Evolutionary conservation across 53 echinoderm and acorn worm genomes (phyloP).

Genomic region (Holothuria scabra): DNA sequence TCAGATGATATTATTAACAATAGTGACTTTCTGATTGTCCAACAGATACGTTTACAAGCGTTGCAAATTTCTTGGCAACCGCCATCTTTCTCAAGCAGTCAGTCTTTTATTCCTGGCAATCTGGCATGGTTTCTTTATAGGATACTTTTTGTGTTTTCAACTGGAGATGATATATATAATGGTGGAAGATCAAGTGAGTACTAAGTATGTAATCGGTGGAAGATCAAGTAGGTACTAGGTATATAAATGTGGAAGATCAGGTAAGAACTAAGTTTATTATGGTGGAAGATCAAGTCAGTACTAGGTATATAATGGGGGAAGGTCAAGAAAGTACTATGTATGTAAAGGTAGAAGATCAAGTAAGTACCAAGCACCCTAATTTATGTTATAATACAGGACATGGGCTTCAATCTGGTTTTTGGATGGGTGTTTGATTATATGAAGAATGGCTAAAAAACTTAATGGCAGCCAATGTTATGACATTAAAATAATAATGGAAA

Average conservation of each 20-base stretch:
- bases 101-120: constrained; percentile 73
- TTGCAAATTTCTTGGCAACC: constrained; percentile 78
- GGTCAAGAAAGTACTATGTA: too few species aligned
- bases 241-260: constrained; percentile 40
- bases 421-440: too few species aligned
- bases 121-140: constrained; percentile 85
- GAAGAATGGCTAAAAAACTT: too few species aligned
- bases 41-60: constrained; percentile 90
- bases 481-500: too few species aligned
- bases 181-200: constrained; percentile 66
- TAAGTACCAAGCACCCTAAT: too few species aligned
- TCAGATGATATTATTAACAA: too few species aligned
- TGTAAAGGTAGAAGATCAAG: too few species aligned
- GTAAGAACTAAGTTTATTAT: background rate
- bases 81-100: constrained; percentile 77
- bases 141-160: constrained; percentile 79
- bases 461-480: too few species aligned
- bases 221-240: background rate
- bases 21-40: background rate
- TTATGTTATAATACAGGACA: too few species aligned
- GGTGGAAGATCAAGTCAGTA: background rate
- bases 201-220: background rate
- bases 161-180: constrained; percentile 71
- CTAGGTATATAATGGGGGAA: too few species aligned
- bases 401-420: too few species aligned